Base-by-base conservation (phyloP, 2,888 invertebrate genomes). In the Leucophenga montana region DNA sequence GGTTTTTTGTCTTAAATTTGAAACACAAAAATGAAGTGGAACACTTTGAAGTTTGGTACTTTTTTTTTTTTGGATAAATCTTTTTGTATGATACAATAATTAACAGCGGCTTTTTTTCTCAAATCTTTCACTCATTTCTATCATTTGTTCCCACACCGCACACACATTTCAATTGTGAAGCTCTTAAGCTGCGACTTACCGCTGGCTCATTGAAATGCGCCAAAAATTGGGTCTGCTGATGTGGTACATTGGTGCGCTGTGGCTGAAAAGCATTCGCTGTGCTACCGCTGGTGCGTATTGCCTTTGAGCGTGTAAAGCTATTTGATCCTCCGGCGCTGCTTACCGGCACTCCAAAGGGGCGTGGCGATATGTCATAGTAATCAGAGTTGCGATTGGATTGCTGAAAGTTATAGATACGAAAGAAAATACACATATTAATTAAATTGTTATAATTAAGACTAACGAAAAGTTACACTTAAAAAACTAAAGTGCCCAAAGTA, bases 301-400 rank as follows among this genome's bases (percentile, higher is more conserved):
- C 79, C 78, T 87, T 86, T 31, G 86, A 79, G 73, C 88, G 85
- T 66, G 78, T 81, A 74, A 85, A 86, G 70, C 83, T 77, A 67
- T 78, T 78, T 71, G 81, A 68, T 61, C 66, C 70, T 14, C 73
- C 53, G 46, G 70, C 71, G 54, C 74, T 71, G 65, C 66, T 68
- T 20, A 72, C 76, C 56, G 78, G 85, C 69, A 78, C 79, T 61
- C 88, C 88, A 78, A 89, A 89, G 74, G 89, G 89, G 72, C 89
- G 85, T 70, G 89, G 89, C 73, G 89, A 88, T 66, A 88, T 86
- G 76, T 89, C 89, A 78, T 85, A 89, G 75, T 83, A 88, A 66
- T 89, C 88, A 66, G 87, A 78, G 69, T 84, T 87, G 67, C 88
- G 87, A 54, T 84, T 84, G 59, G 85, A 80, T 82, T 88, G 87